Evolutionary conservation across 1,140 invertebrate genomes (phyloP).

Genomic region (Choristoneura fumiferana): DNA sequence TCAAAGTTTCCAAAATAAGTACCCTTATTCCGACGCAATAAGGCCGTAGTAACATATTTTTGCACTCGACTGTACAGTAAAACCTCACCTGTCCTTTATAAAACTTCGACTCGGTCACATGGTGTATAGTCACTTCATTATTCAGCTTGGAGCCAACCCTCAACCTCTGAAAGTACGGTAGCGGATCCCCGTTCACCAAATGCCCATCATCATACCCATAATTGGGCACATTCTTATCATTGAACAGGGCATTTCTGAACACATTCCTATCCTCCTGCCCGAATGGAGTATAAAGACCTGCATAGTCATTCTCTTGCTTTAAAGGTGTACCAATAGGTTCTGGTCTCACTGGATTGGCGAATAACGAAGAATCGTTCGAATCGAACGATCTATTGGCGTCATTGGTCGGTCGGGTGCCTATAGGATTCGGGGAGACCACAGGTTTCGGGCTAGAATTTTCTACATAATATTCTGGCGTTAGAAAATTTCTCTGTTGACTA

Average conservation of each 20-base stretch:
- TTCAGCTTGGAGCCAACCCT: slow-evolving; percentile 79
- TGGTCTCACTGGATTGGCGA: slow-evolving; percentile 53
- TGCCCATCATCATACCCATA: slow-evolving; percentile 27
- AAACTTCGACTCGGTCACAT: slow-evolving; percentile 79
- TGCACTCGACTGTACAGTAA: too few relatives aligned
- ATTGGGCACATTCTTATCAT: slow-evolving; percentile 37
- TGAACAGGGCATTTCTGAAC: slow-evolving; percentile 66
- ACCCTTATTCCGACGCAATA: too few relatives aligned
- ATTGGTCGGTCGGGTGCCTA: slow-evolving; percentile 48
- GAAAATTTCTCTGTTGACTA: slow-evolving; percentile 49
- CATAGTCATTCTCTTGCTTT: slow-evolving; percentile 42
- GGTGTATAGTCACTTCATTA: slow-evolving; percentile 80
- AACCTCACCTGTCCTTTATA: slow-evolving; percentile 70
- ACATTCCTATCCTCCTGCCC: slow-evolving; percentile 65
- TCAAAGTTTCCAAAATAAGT: too few relatives aligned
- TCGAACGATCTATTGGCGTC: slow-evolving; percentile 39
- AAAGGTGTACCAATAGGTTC: slow-evolving; percentile 70
- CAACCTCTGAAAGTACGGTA: slow-evolving; percentile 78
- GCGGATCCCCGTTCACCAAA: slow-evolving; percentile 48
- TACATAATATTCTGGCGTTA: slow-evolving; percentile 49
- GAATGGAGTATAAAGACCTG: slow-evolving; percentile 65
- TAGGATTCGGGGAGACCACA: slow-evolving; percentile 58
- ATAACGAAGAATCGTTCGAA: slow-evolving; percentile 45
- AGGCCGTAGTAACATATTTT: too few relatives aligned
- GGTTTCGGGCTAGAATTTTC: slow-evolving; percentile 43